Conservation (phyloP, 2,113 vertebrate species). For the Choloepus hoffmanni region DNA sequence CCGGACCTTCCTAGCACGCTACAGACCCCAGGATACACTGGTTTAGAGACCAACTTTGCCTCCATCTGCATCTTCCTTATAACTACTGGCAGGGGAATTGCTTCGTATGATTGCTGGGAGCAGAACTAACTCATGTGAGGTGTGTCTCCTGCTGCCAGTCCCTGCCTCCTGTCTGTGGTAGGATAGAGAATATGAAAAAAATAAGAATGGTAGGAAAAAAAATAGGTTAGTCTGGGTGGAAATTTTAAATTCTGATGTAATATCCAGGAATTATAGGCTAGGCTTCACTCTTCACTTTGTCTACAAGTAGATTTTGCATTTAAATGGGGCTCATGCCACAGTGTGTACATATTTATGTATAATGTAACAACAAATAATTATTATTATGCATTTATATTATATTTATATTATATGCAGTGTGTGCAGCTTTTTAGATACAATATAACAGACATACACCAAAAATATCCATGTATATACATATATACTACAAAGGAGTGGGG, state of each 20-base stretch:
- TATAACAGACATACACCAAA: too few relatives aligned
- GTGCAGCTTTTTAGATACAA: too few relatives aligned
- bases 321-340: background rate
- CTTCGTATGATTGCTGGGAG: background rate
- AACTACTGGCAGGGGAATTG: accelerated
- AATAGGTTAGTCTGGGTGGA: background rate
- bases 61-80: background rate
- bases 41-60: background rate
- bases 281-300: accelerated
- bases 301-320: slow-evolving; percentile 22
- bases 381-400: too few relatives aligned
- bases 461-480: background rate
- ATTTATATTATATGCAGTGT: too few relatives aligned
- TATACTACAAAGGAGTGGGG: slow-evolving; percentile 46
- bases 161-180: background rate
- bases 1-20: accelerated
- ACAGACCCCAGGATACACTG: background rate
- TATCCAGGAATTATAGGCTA: background rate
- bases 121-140: background rate
- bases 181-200: background rate
- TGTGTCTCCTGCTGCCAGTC: background rate
- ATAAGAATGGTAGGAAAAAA: background rate
- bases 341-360: slow-evolving; percentile 1
- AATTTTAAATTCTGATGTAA: background rate
- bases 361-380: background rate